These are phyloP conservation scores for Passerculus sandwichensis DNA, from an alignment of 2,797 vertebrate genomes.

Conservation along the genomic window DNA sequence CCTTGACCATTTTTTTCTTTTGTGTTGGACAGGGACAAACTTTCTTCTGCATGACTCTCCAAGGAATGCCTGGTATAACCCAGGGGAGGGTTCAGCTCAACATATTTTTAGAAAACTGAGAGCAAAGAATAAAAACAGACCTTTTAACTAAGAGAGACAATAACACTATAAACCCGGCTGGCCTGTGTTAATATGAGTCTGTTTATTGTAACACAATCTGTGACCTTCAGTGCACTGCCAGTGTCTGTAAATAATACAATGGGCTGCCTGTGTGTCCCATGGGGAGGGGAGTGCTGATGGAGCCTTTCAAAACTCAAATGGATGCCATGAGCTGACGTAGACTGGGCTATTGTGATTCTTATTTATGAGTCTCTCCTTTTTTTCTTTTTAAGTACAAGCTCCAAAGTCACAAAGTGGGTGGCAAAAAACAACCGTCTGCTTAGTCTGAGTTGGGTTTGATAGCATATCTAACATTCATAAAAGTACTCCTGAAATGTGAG, in stretches of 20 bases:
- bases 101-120: slow-evolving; percentile 48
- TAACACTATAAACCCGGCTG: slow-evolving; percentile 27
- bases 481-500: background rate
- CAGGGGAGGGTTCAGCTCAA: background rate
- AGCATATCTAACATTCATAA: background rate
- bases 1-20: background rate
- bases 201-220: slow-evolving; percentile 58
- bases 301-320: slow-evolving; percentile 38
- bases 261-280: slow-evolving; percentile 27
- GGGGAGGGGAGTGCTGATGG: slow-evolving; percentile 44
- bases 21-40: background rate
- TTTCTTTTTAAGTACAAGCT: background rate
- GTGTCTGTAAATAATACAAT: slow-evolving; percentile 61
- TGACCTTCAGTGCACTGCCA: slow-evolving; percentile 64
- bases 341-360: slow-evolving; percentile 43
- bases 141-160: slow-evolving; percentile 48
- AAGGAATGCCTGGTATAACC: background rate
- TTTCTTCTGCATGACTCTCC: background rate
- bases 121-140: slow-evolving; percentile 36
- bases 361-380: slow-evolving; percentile 21
- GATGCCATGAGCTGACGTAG: slow-evolving; percentile 29
- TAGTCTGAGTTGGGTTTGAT: background rate
- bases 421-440: background rate
- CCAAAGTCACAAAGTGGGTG: background rate
- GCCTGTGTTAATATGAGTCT: slow-evolving; percentile 32